phyloP scores from a whole-genome alignment of 2,797 vertebrate species.

The Cynodonichthys magdalenae region DNA sequence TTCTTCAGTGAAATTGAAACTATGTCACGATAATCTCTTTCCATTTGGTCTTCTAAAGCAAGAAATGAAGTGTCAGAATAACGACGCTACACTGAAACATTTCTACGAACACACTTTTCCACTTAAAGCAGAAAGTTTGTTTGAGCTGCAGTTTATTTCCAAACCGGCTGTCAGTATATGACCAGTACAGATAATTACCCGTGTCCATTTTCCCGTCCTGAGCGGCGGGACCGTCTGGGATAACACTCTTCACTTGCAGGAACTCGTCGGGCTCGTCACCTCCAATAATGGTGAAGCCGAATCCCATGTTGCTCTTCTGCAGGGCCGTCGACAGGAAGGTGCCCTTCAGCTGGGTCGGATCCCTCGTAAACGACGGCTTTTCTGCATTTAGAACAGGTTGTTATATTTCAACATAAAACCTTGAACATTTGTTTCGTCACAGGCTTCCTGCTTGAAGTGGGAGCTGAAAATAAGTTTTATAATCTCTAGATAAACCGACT shows the following conservation, averaged over 20 bases:
- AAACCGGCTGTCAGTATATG: slow-evolving; percentile 14
- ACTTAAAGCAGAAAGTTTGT: too few relatives aligned
- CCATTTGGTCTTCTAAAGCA: slow-evolving; percentile 19
- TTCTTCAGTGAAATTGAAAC: slow-evolving; percentile 23
- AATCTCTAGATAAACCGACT: slow-evolving; percentile 29
- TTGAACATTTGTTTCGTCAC: neutral
- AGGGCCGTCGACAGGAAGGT: slow-evolving; percentile 95
- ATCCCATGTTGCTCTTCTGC: slow-evolving; percentile 99
- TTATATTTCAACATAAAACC: slow-evolving; percentile 4
- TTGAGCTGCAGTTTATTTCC: too few relatives aligned
- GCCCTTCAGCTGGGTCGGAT: slow-evolving; percentile 97
- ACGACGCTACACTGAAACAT: slow-evolving; percentile 34
- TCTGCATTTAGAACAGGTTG: slow-evolving; percentile 79
- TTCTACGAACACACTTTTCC: slow-evolving; percentile 20
- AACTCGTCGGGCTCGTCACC: slow-evolving; percentile 98
- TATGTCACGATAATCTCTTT: slow-evolving; percentile 17
- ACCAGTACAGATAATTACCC: slow-evolving; percentile 77
- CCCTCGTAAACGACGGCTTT: slow-evolving; percentile 96
- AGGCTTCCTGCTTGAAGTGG: neutral
- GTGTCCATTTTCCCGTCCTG: slow-evolving; percentile 99
- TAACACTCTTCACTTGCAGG: slow-evolving; percentile 98
- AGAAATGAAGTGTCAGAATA: slow-evolving; percentile 43
- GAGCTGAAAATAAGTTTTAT: neutral
- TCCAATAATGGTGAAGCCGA: slow-evolving; percentile 99
- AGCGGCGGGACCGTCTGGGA: slow-evolving; percentile 95